These are phyloP conservation scores for Melanostoma mellinum DNA, from an alignment of 2,888 invertebrate species.

Conservation along the genomic window DNA sequence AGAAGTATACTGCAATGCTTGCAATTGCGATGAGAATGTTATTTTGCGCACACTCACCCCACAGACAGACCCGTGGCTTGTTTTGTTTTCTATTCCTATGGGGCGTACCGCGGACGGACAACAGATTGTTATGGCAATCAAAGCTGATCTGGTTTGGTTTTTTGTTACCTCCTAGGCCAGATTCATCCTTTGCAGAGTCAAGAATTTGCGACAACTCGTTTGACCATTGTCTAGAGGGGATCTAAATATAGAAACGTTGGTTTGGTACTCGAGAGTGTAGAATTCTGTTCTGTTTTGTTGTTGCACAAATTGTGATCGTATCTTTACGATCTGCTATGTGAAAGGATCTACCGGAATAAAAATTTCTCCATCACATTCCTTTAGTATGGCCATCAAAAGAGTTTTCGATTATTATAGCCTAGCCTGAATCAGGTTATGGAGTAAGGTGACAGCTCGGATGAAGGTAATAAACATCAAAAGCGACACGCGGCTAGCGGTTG, in stretches of 20 bases:
- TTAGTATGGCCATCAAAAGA: slow-evolving; percentile 15
- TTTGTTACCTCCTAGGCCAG: slow-evolving; percentile 5
- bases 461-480: slow-evolving; percentile 57
- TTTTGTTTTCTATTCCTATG: slow-evolving; percentile 51
- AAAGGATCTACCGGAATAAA: slow-evolving; percentile 44
- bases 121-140: slow-evolving; percentile 65
- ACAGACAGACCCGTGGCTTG: slow-evolving; percentile 49
- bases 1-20: slow-evolving; percentile 21
- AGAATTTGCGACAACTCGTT: slow-evolving; percentile 58
- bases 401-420: slow-evolving; percentile 26
- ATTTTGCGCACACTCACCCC: slow-evolving; percentile 23
- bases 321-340: slow-evolving; percentile 34
- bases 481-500: slow-evolving; percentile 54
- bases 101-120: slow-evolving; percentile 52
- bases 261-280: neutral
- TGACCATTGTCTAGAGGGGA: slow-evolving; percentile 60
- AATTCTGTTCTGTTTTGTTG: neutral
- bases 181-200: slow-evolving; percentile 47
- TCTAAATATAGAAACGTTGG: slow-evolving; percentile 65
- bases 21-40: slow-evolving; percentile 38
- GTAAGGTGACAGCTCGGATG: neutral
- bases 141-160: slow-evolving; percentile 63
- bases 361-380: slow-evolving; percentile 54
- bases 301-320: slow-evolving; percentile 25
- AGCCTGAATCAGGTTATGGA: slow-evolving; percentile 26